Conservation (phyloP, 2,888 invertebrate species). For the Spisula solida region DNA sequence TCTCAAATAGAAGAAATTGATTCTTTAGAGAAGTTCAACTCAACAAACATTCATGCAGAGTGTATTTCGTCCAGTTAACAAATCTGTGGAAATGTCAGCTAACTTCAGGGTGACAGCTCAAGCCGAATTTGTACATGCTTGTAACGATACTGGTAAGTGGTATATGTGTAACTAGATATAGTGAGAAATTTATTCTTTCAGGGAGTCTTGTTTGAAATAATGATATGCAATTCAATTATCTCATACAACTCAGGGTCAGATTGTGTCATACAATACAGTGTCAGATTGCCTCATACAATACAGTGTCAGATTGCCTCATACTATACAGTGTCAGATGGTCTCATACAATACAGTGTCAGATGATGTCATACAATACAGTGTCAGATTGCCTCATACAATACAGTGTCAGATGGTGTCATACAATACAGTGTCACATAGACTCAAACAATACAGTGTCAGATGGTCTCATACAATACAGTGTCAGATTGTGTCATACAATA, state of each 20-base stretch:
- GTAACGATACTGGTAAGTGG: constrained; percentile 60
- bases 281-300: background rate
- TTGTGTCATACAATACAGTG: background rate
- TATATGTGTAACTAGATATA: background rate
- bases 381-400: background rate
- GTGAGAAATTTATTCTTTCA: no score
- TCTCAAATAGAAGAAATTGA: background rate
- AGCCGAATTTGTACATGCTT: constrained; percentile 71
- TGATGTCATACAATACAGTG: background rate
- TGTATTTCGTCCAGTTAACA: background rate
- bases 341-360: background rate
- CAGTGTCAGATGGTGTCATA: background rate
- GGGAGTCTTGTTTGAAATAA: no score
- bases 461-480: background rate
- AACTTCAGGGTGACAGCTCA: constrained; percentile 74
- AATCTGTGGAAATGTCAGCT: constrained; percentile 43
- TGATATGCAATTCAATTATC: no score
- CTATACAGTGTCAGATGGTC: background rate
- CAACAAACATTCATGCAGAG: background rate
- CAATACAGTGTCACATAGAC: background rate
- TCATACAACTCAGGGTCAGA: background rate
- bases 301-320: background rate
- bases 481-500: no score
- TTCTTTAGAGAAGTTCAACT: background rate
- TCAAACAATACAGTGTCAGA: background rate